A percentile compares a stretch with the other conserved stretches of the same genome.
phyloP scores from a whole-genome alignment of 2,113 vertebrate species.

The Pelmatolapia mariae region DNA sequence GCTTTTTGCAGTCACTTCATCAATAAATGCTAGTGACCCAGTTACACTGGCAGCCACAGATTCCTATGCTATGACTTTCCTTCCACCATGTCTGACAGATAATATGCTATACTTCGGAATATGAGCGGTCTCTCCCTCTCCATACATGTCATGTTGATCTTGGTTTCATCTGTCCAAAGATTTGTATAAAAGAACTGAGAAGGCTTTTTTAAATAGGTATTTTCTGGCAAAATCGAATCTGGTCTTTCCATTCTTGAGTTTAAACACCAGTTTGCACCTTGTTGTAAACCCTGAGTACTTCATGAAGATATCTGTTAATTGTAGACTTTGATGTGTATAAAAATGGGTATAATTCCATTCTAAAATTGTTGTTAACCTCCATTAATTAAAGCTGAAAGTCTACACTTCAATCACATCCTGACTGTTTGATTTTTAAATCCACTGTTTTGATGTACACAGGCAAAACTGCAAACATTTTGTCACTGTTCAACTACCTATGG shows the following conservation, averaged over 20 bases:
- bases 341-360: background rate
- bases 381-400: background rate
- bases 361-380: background rate
- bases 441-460: background rate
- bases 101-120: background rate
- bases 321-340: background rate
- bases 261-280: background rate
- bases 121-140: background rate
- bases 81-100: background rate
- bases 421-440: background rate
- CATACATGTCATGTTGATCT: background rate
- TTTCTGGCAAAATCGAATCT: background rate
- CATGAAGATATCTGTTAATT: background rate
- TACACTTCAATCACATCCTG: background rate
- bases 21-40: background rate
- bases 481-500: background rate
- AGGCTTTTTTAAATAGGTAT: background rate
- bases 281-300: background rate
- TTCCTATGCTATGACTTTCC: background rate
- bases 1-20: background rate
- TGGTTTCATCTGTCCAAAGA: background rate
- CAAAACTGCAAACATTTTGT: background rate
- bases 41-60: background rate
- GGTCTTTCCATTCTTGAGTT: background rate
- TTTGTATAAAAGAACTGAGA: background rate